A percentile compares a stretch with the other conserved stretches of the same genome.
Evolutionary conservation across 2,888 invertebrate species (phyloP).

Genomic region (Mythimna impura): DNA sequence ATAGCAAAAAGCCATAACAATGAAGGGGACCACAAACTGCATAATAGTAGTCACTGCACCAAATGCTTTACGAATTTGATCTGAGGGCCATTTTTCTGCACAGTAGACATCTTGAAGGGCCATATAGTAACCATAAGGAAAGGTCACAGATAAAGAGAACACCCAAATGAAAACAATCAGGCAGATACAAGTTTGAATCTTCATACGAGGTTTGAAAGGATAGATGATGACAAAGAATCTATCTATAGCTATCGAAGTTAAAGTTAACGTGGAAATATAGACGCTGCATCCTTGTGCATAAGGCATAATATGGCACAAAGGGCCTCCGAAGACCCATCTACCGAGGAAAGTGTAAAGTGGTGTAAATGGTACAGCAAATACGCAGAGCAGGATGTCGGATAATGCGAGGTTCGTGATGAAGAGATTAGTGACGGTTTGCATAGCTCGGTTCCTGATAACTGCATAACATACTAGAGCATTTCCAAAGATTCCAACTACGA

Average conservation of each 20-base stretch:
- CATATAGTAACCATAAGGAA: slow-evolving; percentile 96
- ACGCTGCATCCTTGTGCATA: slow-evolving; percentile 97
- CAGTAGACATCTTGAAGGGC: slow-evolving; percentile 90
- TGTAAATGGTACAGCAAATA: slow-evolving; percentile 97
- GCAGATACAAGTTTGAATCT: slow-evolving; percentile 93
- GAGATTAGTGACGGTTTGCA: slow-evolving; percentile 98
- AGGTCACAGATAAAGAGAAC: slow-evolving; percentile 94
- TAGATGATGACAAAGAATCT: slow-evolving; percentile 97
- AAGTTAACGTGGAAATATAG: slow-evolving; percentile 96
- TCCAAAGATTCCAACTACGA: slow-evolving; percentile 95
- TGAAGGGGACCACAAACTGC: slow-evolving; percentile 96
- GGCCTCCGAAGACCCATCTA: slow-evolving; percentile 96
- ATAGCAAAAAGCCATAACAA: slow-evolving; percentile 96
- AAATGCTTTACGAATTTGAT: slow-evolving; percentile 93
- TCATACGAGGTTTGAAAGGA: slow-evolving; percentile 96
- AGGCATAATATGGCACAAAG: slow-evolving; percentile 96
- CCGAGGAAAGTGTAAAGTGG: slow-evolving; percentile 96
- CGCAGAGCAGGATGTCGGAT: slow-evolving; percentile 96
- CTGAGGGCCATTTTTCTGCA: slow-evolving; percentile 95
- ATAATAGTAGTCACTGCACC: slow-evolving; percentile 95
- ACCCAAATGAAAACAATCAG: slow-evolving; percentile 96
- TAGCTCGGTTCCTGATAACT: slow-evolving; percentile 95
- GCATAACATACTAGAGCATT: slow-evolving; percentile 97
- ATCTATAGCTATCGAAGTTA: slow-evolving; percentile 98
- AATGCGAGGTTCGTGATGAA: slow-evolving; percentile 97